Conservation (phyloP, 2,113 vertebrate genomes). For the Bolborhynchus lineola region DNA sequence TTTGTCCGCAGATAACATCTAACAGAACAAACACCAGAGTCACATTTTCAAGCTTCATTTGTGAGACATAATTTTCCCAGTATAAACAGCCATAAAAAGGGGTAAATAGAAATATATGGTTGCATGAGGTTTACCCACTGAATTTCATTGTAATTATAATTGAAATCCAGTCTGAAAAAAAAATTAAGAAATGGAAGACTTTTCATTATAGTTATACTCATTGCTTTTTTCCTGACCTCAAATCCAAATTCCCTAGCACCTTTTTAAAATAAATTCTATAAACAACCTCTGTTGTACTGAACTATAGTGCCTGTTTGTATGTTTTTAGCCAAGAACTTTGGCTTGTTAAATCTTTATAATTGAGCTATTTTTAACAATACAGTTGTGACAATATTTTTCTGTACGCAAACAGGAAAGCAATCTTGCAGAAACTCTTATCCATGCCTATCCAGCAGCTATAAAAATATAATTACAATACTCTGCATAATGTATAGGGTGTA, state of each 20-base stretch:
- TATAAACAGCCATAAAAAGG: slow-evolving; percentile 48
- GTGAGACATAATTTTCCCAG: slow-evolving; percentile 49
- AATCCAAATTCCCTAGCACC: background rate
- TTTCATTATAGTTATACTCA: background rate
- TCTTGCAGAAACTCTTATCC: background rate
- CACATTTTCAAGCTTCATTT: slow-evolving; percentile 34
- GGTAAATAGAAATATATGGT: slow-evolving; percentile 40
- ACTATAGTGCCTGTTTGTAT: background rate
- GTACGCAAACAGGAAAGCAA: background rate
- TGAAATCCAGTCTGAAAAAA: slow-evolving; percentile 31
- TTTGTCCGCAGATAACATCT: slow-evolving; percentile 70
- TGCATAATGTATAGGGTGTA: background rate
- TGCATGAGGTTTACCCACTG: slow-evolving; percentile 20
- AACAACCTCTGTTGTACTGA: background rate
- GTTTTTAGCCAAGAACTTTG: background rate
- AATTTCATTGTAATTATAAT: slow-evolving; percentile 9
- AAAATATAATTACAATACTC: background rate
- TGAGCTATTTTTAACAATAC: background rate
- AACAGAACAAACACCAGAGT: slow-evolving; percentile 55
- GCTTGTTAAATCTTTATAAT: background rate
- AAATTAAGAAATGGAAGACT: background rate
- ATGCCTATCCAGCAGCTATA: background rate
- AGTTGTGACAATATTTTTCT: background rate
- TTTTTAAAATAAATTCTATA: background rate
- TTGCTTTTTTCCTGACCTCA: background rate